Evolutionary conservation across 1,140 invertebrate species (phyloP), one percentile per base, ranked within the genome.

Genomic region (Plodia interpunctella): DNA sequence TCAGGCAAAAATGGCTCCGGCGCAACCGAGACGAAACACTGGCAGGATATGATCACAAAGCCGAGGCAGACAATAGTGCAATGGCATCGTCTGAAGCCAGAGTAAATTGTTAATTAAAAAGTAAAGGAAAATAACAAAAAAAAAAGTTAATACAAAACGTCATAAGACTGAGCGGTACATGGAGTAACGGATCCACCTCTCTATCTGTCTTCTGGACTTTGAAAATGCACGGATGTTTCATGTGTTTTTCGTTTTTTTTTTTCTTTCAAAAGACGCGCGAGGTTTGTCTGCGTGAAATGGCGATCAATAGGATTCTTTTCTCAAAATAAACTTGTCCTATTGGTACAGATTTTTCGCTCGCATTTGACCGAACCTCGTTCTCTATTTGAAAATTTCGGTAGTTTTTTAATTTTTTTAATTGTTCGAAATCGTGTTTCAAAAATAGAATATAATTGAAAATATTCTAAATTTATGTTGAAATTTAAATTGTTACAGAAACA

Each of bases 1-100:
- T 19, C 91, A 96, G 96, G 96, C 50, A 97, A 97, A 90, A 97
- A 96, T 72, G 96, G 96, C 15, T 97, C 95, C 18, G 96, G 97
- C 5, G 96, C 96, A 9, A 94, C 95, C 11, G 97, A 98, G 83
- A 97, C 97, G 0, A 97, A 97, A 84, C 97, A 98, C 78, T 97
- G 96, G 96, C 96, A 97, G 75, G 97, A 98, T 78, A 98, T 98
- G 97, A 97, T 98, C 61, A 97, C 96, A 32, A 98, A 98, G 79
- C 97, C 97, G 1, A 91, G 97, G 62, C 96, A 98, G 89, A 97
- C 95, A 58, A 96, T 98, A 62, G 95, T 97, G 6, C 96, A 97
- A 73, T 98, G 96, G 96, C 97, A 98, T 84, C 93, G 95, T 71
- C 91, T 96, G 69, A 96, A 96, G 83, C 95, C 95, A 2, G 95